Evolutionary conservation across 1,140 invertebrate genomes (phyloP).

Genomic region (Zaprionus tsacasi): DNA sequence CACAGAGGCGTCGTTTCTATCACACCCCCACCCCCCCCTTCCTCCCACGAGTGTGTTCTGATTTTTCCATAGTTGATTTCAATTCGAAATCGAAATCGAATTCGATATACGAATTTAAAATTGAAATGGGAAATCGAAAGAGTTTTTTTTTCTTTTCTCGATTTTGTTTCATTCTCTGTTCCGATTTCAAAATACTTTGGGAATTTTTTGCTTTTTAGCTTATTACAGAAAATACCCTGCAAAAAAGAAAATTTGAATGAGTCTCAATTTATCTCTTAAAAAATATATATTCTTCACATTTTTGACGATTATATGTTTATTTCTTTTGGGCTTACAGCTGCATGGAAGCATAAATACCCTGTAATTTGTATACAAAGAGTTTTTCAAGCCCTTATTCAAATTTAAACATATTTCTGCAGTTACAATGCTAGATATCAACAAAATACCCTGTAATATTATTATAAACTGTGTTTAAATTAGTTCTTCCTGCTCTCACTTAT

Average conservation of each 20-base stretch:
- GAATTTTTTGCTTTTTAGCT: not conserved
- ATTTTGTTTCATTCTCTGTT: constrained; percentile 26
- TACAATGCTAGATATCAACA: no score
- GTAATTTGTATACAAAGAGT: not conserved
- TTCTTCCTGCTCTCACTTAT: not conserved
- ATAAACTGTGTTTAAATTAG: no score
- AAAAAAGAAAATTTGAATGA: not conserved
- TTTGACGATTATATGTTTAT: no score
- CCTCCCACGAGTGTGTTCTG: constrained; percentile 23
- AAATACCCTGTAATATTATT: not conserved
- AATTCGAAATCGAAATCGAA: constrained; percentile 33
- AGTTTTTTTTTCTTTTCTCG: constrained; percentile 32
- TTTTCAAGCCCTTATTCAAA: not conserved
- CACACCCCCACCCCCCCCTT: not conserved
- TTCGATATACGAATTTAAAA: constrained; percentile 43
- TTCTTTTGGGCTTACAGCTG: no score
- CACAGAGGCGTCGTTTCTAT: not conserved
- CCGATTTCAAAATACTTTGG: not conserved
- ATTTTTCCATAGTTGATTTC: constrained; percentile 44
- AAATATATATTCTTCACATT: no score
- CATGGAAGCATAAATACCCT: not conserved
- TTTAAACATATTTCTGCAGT: no score
- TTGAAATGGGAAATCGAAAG: constrained; percentile 48
- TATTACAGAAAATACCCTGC: constrained; percentile 14
- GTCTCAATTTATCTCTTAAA: no score